Conservation (phyloP, 2,113 vertebrate genomes). For the Platichthys stellatus region DNA sequence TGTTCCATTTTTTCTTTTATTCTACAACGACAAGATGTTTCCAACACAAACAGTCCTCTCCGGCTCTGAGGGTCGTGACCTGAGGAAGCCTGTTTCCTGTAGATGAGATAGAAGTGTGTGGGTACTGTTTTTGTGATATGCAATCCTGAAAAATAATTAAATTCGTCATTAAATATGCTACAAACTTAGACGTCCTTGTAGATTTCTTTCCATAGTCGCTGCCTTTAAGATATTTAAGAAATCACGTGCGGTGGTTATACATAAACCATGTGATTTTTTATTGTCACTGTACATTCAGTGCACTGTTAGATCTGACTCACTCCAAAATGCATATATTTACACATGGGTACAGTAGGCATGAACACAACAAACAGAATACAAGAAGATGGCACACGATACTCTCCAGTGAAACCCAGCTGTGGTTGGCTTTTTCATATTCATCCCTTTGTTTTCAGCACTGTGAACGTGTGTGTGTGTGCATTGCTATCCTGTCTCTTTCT, state of each 20-base stretch:
- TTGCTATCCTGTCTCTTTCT: constrained; percentile 8
- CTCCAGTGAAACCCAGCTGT: constrained; percentile 53
- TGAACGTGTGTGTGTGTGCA: constrained; percentile 9
- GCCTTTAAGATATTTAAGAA: constrained; percentile 15
- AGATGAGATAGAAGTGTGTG: background rate
- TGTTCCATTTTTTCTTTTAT: no score
- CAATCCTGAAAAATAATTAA: background rate
- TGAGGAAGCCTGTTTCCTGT: background rate
- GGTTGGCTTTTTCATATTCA: constrained; percentile 32
- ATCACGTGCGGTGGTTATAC: constrained; percentile 52
- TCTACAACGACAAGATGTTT: background rate
- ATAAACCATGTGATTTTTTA: constrained; percentile 82
- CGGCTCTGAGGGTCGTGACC: background rate
- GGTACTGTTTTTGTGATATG: background rate
- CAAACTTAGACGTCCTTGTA: background rate
- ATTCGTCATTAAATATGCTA: background rate
- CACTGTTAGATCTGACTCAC: constrained; percentile 73
- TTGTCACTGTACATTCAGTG: constrained; percentile 82
- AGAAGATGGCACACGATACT: constrained; percentile 66
- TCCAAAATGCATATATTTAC: constrained; percentile 78
- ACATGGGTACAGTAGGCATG: constrained; percentile 71
- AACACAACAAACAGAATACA: constrained; percentile 78
- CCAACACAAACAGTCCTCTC: background rate
- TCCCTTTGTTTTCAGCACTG: constrained; percentile 16
- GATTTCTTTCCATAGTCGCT: background rate